Base-by-base conservation (phyloP, 2,888 invertebrate species). In the Willowsia nigromaculata region DNA sequence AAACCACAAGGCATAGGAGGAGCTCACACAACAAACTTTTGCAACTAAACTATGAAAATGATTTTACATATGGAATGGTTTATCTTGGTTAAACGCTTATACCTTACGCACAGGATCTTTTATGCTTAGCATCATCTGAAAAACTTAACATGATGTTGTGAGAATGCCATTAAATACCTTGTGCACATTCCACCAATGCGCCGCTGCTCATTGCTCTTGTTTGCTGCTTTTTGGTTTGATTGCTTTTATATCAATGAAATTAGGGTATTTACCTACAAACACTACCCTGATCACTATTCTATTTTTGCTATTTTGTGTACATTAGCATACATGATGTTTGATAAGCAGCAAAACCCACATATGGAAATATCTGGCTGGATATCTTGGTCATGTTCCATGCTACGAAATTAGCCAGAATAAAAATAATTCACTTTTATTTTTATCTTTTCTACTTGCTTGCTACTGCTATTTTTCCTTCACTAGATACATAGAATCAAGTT, bases 241-340 rank as follows among this genome's bases (percentile, higher is more conserved):
- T 68, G 65, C 65, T 65, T 65, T 68, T 40, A 68, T 68, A 68
- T 68, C 68, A 68, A 68, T 68, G 40, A 68, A 68, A 68, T 33
- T 68, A 22, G 33, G 18, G 30, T 62, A 11, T n/a, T 27, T 30
- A 62, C 33, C 6, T 68, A 68, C n/a, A 27, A 40, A 1, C 40
- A 62, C 15, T 30, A 4, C 15, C 50, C n/a, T 4, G 6, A 53
- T n/a, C 15, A 53, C 50, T n/a, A 53, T 53, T 9, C 50, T 53
- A 40, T 53, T 22, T 2, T 53, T 18, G 13, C 47, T 37, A 37
- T 37, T 6, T 37, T 37, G 37, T 37, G 4, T 37, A 9, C 4
- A 37, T 43, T 9, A 43, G 11, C 13, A 43, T 43, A 1, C 11
- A 6, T 56, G 25, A 53, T 53, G 1, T 53, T 7, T 53, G 53